Percentiles rank a stretch among this genome's conserved stretches.
phyloP scores from a whole-genome alignment of 2,888 invertebrate species.

The Andrena dorsata region DNA sequence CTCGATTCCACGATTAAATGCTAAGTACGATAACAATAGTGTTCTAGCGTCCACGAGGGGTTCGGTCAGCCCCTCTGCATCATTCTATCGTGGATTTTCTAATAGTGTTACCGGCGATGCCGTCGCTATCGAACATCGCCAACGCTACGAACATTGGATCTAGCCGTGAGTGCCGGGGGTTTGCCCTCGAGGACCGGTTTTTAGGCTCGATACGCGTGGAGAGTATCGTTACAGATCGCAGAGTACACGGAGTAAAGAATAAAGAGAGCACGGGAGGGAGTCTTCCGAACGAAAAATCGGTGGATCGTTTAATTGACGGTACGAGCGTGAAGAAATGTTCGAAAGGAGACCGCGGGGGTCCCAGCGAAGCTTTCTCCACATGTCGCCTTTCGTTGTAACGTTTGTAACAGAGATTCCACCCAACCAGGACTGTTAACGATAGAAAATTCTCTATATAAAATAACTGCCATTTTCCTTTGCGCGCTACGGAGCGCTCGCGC shows the following conservation, averaged over 20 bases:
- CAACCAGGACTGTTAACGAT: background rate
- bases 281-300: constrained; percentile 25
- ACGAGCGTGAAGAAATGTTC: constrained; percentile 24
- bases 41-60: constrained; percentile 13
- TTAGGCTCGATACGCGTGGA: constrained; percentile 16
- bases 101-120: constrained; percentile 28
- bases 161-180: constrained; percentile 30
- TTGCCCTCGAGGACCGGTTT: constrained; percentile 15
- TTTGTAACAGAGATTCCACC: constrained; percentile 46
- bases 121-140: constrained; percentile 11
- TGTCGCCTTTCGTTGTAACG: constrained; percentile 59
- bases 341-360: background rate
- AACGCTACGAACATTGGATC: constrained; percentile 18
- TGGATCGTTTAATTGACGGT: constrained; percentile 52
- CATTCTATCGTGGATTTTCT: constrained; percentile 11
- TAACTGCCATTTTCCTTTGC: background rate
- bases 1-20: constrained; percentile 30
- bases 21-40: constrained; percentile 30
- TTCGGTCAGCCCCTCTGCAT: constrained; percentile 7
- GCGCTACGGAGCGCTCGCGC: background rate
- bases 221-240: constrained; percentile 17
- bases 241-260: constrained; percentile 16
- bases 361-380: constrained; percentile 5
- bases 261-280: constrained; percentile 3
- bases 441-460: background rate